phyloP scores from a whole-genome alignment of 2,888 invertebrate genomes.

The Cephus spinipes region DNA sequence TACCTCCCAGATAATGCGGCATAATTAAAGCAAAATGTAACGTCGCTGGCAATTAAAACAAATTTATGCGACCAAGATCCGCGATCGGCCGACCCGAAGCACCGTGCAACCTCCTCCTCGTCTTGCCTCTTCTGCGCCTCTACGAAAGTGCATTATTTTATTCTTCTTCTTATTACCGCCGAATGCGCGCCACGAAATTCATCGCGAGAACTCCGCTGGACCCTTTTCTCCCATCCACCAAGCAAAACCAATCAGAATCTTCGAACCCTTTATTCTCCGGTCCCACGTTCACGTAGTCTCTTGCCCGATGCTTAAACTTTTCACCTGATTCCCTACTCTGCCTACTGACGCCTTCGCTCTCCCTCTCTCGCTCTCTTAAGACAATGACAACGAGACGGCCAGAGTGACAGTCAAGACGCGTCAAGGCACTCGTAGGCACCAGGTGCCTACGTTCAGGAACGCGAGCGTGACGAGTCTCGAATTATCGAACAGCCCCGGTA shows the following conservation, averaged over 20 bases:
- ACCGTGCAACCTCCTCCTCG: slow-evolving; percentile 33
- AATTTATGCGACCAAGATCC: slow-evolving; percentile 68
- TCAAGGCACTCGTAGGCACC: too few species aligned
- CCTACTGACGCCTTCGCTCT: background rate
- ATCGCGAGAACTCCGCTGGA: too few species aligned
- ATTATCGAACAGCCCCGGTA: too few species aligned
- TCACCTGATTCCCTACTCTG: too few species aligned
- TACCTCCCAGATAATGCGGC: slow-evolving; percentile 68
- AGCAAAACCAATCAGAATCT: too few species aligned
- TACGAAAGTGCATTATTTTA: slow-evolving; percentile 39
- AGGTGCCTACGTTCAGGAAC: too few species aligned
- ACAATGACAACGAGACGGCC: too few species aligned
- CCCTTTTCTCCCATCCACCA: too few species aligned
- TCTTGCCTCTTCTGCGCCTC: slow-evolving; percentile 20
- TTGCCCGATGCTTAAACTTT: too few species aligned
- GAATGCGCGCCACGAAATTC: slow-evolving; percentile 1
- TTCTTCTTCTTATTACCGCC: slow-evolving; percentile 45
- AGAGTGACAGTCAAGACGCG: too few species aligned
- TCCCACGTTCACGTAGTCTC: background rate
- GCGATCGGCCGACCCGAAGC: slow-evolving; percentile 61
- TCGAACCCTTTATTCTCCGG: background rate
- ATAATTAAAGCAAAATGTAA: slow-evolving; percentile 68
- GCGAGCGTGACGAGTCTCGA: too few species aligned
- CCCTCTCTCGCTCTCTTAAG: slow-evolving; percentile 30
- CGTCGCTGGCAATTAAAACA: slow-evolving; percentile 68